These are phyloP conservation scores for Catamblyrhynchus diadema DNA, from an alignment of 2,797 vertebrate species.

Conservation along the genomic window DNA sequence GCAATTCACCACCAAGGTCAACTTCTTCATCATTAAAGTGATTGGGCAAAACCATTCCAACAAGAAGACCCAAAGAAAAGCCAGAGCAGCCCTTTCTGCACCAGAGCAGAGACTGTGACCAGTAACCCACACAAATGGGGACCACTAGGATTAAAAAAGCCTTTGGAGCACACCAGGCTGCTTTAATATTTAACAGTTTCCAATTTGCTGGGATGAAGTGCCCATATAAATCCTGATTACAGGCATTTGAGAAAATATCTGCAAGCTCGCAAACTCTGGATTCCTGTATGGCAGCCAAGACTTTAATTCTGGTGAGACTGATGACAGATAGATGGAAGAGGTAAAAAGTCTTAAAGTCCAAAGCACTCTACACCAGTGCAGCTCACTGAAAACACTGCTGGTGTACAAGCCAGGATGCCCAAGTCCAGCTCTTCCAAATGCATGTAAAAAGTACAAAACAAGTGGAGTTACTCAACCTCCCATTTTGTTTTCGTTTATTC, in stretches of 20 bases:
- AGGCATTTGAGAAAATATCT: conserved; percentile 64
- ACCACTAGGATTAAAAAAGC: not conserved
- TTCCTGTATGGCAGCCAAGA: conserved; percentile 56
- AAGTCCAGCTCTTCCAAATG: not conserved
- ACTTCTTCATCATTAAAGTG: not conserved
- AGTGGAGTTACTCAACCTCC: not conserved
- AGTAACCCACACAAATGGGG: not conserved
- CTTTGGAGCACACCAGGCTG: not conserved
- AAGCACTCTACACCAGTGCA: not conserved
- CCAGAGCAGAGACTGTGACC: not conserved
- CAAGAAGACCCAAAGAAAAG: not conserved
- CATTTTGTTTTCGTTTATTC: not conserved
- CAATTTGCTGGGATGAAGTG: conserved; percentile 25
- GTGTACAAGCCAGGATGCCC: not conserved
- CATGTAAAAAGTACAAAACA: not conserved
- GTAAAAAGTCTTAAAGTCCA: conserved; percentile 39
- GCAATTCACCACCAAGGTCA: conserved; percentile 20
- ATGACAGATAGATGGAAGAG: conserved; percentile 64
- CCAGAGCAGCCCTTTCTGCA: not conserved
- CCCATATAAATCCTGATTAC: conserved; percentile 59
- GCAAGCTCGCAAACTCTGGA: conserved; percentile 60
- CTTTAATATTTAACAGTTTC: conserved; percentile 25
- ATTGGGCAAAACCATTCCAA: not conserved
- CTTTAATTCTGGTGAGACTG: conserved; percentile 50
- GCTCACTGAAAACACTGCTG: conserved; percentile 4